Percentiles rank a stretch among this genome's conserved stretches.
These are phyloP conservation scores for Cygnus buccinator DNA, from an alignment of 2,113 vertebrate species.

Conservation along the genomic window DNA sequence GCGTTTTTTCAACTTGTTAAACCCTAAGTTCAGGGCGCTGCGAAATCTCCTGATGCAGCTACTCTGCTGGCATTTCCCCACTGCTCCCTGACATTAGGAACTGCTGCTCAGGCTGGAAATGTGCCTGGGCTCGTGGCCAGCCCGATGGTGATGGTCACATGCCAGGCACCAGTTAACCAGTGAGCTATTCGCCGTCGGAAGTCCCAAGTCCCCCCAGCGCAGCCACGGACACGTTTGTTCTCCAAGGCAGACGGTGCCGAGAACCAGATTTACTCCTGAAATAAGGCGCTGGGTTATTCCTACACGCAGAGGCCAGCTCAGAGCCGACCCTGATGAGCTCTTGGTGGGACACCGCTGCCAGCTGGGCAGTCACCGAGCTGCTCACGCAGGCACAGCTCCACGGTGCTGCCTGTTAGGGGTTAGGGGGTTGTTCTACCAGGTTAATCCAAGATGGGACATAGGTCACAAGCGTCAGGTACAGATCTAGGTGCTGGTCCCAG, in stretches of 20 bases:
- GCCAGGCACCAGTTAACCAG: neutral
- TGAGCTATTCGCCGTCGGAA: neutral
- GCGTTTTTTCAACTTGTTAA: neutral
- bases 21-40: neutral
- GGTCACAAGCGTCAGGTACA: neutral
- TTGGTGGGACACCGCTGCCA: rapidly evolving
- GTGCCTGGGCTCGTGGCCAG: neutral
- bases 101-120: neutral
- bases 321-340: neutral
- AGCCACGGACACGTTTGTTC: rapidly evolving
- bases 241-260: rapidly evolving
- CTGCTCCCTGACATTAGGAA: neutral
- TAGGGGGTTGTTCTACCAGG: neutral
- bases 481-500: neutral
- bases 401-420: neutral
- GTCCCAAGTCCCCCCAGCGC: neutral
- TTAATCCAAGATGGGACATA: neutral
- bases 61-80: neutral
- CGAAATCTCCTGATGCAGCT: neutral
- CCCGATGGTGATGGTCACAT: neutral
- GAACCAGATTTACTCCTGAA: neutral
- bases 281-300: rapidly evolving
- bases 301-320: rapidly evolving
- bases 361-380: neutral
- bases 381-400: neutral